A percentile compares a stretch with the other conserved stretches of the same genome.
Conservation (phyloP, 2,888 invertebrate species). For the Anarsia innoxiella region DNA sequence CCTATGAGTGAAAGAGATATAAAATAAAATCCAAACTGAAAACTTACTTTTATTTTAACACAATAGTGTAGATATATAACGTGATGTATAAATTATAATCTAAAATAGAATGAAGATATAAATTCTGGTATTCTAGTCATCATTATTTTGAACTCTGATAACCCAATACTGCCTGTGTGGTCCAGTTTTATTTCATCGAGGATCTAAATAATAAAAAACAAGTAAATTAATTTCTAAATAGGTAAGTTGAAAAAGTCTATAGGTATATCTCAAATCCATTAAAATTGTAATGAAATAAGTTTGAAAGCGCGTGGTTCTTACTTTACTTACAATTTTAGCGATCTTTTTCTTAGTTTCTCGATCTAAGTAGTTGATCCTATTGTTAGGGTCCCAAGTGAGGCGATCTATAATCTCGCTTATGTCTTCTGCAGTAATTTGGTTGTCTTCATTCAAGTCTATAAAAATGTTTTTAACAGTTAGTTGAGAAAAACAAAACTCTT, state of each 20-base stretch:
- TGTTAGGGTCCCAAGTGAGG: constrained; percentile 50
- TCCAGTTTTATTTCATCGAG: constrained; percentile 77
- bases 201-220: constrained; percentile 70
- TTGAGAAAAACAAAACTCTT: too few relatives aligned
- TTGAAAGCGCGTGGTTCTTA: background rate
- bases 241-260: too few relatives aligned
- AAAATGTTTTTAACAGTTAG: too few relatives aligned
- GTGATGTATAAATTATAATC: constrained; percentile 28
- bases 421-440: constrained; percentile 74
- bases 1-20: too few relatives aligned
- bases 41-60: too few relatives aligned
- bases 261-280: too few relatives aligned
- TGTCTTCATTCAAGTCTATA: constrained; percentile 79
- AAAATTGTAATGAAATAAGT: background rate
- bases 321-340: constrained; percentile 67
- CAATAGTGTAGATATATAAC: too few relatives aligned
- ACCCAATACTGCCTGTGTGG: constrained; percentile 71
- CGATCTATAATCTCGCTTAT: constrained; percentile 71
- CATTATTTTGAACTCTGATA: constrained; percentile 77
- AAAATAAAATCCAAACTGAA: too few relatives aligned
- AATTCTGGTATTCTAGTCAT: constrained; percentile 79
- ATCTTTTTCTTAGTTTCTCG: constrained; percentile 65
- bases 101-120: constrained; percentile 74
- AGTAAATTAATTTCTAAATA: too few relatives aligned
- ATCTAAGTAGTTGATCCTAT: constrained; percentile 44